Base-by-base conservation (phyloP, 2,888 invertebrate species). In the Synanthedon tipuliformis region DNA sequence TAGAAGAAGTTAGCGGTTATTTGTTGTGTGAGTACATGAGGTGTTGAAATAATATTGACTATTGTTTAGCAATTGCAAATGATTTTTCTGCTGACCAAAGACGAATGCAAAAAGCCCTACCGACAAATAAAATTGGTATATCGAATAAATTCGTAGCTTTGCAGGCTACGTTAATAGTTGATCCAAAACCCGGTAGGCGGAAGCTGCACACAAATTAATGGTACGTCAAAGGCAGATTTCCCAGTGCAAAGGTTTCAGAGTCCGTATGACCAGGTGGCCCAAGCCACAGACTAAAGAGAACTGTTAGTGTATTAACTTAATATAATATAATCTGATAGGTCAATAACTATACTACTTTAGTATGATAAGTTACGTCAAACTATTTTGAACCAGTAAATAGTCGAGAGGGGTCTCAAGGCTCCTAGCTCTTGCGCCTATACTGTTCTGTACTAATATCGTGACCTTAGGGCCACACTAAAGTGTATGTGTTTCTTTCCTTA, bases 181-280 rank as follows among this genome's bases (percentile, higher is more conserved):
- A 49, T 49, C 16, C 49, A 49, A 16, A 23, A 49, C 16, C 49
- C 16, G 62, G 64, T 60, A 60, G 64, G 62, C 61, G 66, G 69
- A 65, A 71, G 68, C 68, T 76, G 73, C 71, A 75, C 63, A 63
- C 70, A 71, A 78, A 79, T 79, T 78, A 81, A 78, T 79, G 75
- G 71, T 56, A 71, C 63, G 78, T 78, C 80, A 75, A 66, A 69
- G 71, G 60, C 78, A 79, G 74, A 66, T 66, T 66, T 68, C 61
- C 60, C 63, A 64, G 69, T 70, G 72, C 69, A 71, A 67, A 69
- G 71, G 69, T 68, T 64, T 63, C 61, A 49, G 55, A 50, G 52
- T 53, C 5, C 51, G 49, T 53, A 59, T 60, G 61, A 56, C 59
- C 55, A 23, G 34, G 41, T 40, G 57, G 57, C 27, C 40, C 54